Evolutionary conservation across 2,113 vertebrate species (phyloP).

Genomic region (Albula glossodonta): DNA sequence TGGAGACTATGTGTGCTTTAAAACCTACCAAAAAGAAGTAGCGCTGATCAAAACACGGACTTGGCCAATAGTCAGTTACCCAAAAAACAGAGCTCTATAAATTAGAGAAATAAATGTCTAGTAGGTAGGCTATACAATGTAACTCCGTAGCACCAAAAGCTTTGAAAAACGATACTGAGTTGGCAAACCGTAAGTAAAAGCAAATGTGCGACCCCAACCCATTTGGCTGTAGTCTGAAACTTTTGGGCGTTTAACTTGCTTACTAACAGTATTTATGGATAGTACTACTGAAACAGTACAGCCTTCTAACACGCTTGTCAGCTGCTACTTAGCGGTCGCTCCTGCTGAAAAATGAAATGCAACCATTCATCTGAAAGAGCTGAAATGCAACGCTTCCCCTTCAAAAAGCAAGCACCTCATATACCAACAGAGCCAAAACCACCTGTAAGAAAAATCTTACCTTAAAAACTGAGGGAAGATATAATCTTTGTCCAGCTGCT

Average conservation of each 20-base stretch:
- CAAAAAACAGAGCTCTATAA: too few relatives aligned
- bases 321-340: neutral
- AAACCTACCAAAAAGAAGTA: neutral
- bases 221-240: too few relatives aligned
- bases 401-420: neutral
- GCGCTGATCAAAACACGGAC: neutral
- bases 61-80: too few relatives aligned
- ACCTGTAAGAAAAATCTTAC: slow-evolving; percentile 5
- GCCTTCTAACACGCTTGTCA: too few relatives aligned
- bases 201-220: too few relatives aligned
- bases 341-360: neutral
- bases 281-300: too few relatives aligned
- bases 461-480: neutral
- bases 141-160: too few relatives aligned
- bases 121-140: neutral
- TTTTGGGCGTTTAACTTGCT: too few relatives aligned
- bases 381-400: neutral
- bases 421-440: neutral
- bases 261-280: too few relatives aligned
- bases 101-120: neutral
- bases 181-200: too few relatives aligned
- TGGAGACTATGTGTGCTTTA: neutral
- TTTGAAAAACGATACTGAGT: too few relatives aligned
- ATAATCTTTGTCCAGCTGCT: neutral
- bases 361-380: neutral